These are phyloP conservation scores for Aphaenogaster floridana DNA, from an alignment of 1,140 invertebrate species.

Conservation along the genomic window DNA sequence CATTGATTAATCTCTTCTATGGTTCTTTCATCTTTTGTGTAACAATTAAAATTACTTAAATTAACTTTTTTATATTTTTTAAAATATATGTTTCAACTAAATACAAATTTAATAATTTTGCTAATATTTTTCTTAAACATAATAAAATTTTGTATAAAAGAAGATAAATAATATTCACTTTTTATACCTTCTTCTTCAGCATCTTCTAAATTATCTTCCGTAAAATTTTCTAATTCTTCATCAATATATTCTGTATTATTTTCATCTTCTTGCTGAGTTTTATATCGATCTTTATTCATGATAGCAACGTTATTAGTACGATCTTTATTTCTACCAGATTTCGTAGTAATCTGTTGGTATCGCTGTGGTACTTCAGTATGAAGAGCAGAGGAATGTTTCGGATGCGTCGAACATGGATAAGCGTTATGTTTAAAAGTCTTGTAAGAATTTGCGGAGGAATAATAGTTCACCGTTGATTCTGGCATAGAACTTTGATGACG, in stretches of 20 bases:
- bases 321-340: slow-evolving; percentile 57
- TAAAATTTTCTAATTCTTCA: slow-evolving; percentile 57
- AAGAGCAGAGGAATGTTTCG: slow-evolving; percentile 51
- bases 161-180: not conserved
- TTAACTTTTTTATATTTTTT: not conserved
- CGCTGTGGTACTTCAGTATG: slow-evolving; percentile 28
- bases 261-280: slow-evolving; percentile 60
- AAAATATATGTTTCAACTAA: not conserved
- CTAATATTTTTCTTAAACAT: not conserved
- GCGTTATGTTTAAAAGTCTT: slow-evolving; percentile 62
- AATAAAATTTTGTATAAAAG: not conserved
- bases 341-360: slow-evolving; percentile 47
- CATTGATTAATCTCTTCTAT: not conserved
- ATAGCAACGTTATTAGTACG: slow-evolving; percentile 50
- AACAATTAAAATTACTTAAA: slow-evolving; percentile 19
- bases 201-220: slow-evolving; percentile 71
- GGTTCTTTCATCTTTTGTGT: not conserved
- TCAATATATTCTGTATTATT: slow-evolving; percentile 64
- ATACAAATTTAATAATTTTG: not conserved
- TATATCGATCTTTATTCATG: slow-evolving; percentile 63
- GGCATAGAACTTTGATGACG: slow-evolving; percentile 60
- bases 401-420: slow-evolving; percentile 49
- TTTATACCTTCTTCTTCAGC: slow-evolving; percentile 71
- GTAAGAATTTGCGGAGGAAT: slow-evolving; percentile 64
- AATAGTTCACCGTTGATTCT: slow-evolving; percentile 65